A percentile compares a stretch with the other conserved stretches of the same genome.
Evolutionary conservation across 2,888 invertebrate species (phyloP).

Genomic region (Clepsis dumicolana): DNA sequence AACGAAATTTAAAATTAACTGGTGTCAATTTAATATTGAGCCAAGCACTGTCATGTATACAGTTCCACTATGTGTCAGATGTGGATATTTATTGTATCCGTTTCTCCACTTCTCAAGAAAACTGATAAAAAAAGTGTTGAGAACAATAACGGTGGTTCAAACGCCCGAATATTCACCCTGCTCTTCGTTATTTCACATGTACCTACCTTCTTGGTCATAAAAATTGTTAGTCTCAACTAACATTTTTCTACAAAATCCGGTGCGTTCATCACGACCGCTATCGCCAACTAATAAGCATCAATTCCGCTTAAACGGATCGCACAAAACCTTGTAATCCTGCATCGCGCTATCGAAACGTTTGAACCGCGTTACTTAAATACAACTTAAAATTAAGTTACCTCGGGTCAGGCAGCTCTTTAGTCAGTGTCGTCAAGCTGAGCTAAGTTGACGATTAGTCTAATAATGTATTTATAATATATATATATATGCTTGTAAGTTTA

Average conservation of each 20-base stretch:
- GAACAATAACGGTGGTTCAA: too few species aligned
- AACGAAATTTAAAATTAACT: too few species aligned
- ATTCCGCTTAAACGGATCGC: neutral
- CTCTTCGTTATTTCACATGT: too few species aligned
- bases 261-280: neutral
- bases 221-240: neutral
- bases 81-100: too few species aligned
- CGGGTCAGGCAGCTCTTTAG: neutral
- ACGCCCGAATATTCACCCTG: too few species aligned
- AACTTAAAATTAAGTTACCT: neutral
- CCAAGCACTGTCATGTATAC: too few species aligned
- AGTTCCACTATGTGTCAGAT: too few species aligned
- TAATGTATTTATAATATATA: too few species aligned
- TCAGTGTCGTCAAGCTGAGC: slow-evolving; percentile 4
- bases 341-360: neutral
- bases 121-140: too few species aligned
- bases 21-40: too few species aligned
- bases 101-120: too few species aligned
- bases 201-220: neutral
- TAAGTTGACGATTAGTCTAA: slow-evolving; percentile 3
- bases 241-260: neutral
- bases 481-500: too few species aligned
- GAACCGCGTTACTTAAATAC: neutral
- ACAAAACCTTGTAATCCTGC: neutral
- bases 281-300: neutral